Conservation (phyloP, 2,888 invertebrate genomes). For the Drosophila mayaguana region DNA sequence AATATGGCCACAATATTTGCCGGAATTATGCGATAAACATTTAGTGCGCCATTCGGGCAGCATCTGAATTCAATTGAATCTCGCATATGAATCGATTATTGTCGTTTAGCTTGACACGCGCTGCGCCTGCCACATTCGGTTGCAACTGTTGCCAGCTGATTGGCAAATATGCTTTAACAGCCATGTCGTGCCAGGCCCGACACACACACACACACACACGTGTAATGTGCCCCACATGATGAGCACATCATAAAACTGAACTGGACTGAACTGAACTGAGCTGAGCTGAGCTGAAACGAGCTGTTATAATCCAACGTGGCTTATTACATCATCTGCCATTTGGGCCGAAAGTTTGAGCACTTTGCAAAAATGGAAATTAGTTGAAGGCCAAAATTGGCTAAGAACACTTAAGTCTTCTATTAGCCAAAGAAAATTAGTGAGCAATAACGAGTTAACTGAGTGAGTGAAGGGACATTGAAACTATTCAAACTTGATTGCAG, state of each 20-base stretch:
- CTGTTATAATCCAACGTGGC: slow-evolving; percentile 21
- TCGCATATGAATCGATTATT: slow-evolving; percentile 53
- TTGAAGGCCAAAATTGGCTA: slow-evolving; percentile 9
- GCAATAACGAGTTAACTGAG: neutral
- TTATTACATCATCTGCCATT: slow-evolving; percentile 34
- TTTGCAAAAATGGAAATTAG: slow-evolving; percentile 7
- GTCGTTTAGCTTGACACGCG: slow-evolving; percentile 28
- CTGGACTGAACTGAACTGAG: slow-evolving; percentile 20
- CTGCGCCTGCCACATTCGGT: slow-evolving; percentile 16
- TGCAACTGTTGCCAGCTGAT: slow-evolving; percentile 17
- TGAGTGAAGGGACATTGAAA: neutral
- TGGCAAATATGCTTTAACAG: slow-evolving; percentile 39
- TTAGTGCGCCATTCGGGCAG: slow-evolving; percentile 6
- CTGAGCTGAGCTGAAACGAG: slow-evolving; percentile 24
- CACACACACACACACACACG: slow-evolving; percentile 3
- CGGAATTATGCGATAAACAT: slow-evolving; percentile 54
- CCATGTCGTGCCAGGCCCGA: slow-evolving; percentile 43
- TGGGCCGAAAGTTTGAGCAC: neutral
- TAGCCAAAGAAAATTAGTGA: neutral
- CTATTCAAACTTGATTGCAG: neutral
- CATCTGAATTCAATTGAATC: slow-evolving; percentile 44
- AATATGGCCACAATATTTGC: slow-evolving; percentile 31
- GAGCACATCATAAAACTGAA: slow-evolving; percentile 41
- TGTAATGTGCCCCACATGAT: slow-evolving; percentile 31
- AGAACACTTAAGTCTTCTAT: slow-evolving; percentile 15